These are phyloP conservation scores for Podabrus alpinus DNA, from an alignment of 2,888 invertebrate genomes.

Conservation along the genomic window DNA sequence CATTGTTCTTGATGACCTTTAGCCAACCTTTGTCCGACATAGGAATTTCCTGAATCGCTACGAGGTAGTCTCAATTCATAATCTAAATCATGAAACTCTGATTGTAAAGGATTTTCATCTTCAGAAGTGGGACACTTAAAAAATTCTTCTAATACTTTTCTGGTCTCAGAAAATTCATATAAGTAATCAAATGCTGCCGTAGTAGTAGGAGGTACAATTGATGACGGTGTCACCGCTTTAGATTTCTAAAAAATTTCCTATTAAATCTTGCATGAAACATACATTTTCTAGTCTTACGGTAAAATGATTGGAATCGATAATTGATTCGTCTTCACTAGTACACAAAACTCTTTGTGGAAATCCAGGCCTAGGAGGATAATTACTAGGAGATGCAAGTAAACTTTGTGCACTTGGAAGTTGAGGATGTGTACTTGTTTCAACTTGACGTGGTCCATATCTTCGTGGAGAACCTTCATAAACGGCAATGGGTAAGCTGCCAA, in stretches of 20 bases:
- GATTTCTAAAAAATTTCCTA: neutral
- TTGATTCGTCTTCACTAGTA: slow-evolving; percentile 50
- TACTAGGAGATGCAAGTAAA: slow-evolving; percentile 66
- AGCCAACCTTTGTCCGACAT: slow-evolving; percentile 75
- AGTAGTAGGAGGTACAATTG: slow-evolving; percentile 30
- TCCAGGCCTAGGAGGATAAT: slow-evolving; percentile 81
- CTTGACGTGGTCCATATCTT: slow-evolving; percentile 73
- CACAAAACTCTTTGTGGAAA: slow-evolving; percentile 75
- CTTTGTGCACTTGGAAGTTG: slow-evolving; percentile 63
- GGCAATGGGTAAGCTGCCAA: slow-evolving; percentile 87
- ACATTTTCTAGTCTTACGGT: slow-evolving; percentile 44
- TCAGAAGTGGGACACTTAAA: slow-evolving; percentile 78
- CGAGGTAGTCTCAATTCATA: slow-evolving; percentile 76
- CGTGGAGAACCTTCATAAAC: slow-evolving; percentile 91
- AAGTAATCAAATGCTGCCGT: slow-evolving; percentile 82
- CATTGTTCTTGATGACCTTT: slow-evolving; percentile 58
- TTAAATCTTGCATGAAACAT: neutral
- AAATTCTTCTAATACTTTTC: slow-evolving; percentile 90
- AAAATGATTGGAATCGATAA: slow-evolving; percentile 47
- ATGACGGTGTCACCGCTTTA: slow-evolving; percentile 11
- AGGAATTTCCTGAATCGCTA: slow-evolving; percentile 68
- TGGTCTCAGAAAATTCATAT: slow-evolving; percentile 90
- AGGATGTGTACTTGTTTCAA: slow-evolving; percentile 55
- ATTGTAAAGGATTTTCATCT: slow-evolving; percentile 62
- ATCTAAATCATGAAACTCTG: slow-evolving; percentile 70